These are phyloP conservation scores for Myotis yumanensis DNA, from an alignment of 2,113 vertebrate genomes.

Conservation along the genomic window DNA sequence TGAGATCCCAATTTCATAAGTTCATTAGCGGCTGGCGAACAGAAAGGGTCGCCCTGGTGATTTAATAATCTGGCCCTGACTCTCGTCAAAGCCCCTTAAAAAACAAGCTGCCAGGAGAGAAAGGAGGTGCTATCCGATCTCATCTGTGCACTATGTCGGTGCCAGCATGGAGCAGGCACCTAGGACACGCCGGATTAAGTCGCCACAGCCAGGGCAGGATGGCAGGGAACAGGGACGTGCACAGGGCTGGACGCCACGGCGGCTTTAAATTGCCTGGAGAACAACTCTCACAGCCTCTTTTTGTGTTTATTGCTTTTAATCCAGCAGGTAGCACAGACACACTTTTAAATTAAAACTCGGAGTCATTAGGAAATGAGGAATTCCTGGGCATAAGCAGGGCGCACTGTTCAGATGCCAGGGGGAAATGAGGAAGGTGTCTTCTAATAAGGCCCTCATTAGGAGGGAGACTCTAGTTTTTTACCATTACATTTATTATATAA, in stretches of 20 bases:
- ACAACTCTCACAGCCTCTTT: neutral
- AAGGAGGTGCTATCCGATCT: constrained; percentile 41
- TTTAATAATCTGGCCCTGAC: constrained; percentile 59
- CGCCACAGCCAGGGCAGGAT: neutral
- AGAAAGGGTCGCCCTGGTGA: constrained; percentile 60
- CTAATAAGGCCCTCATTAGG: neutral
- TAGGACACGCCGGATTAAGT: neutral
- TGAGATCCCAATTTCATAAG: constrained; percentile 55
- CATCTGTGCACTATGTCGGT: neutral
- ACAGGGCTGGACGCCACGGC: neutral
- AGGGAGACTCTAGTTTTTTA: neutral
- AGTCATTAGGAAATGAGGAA: neutral
- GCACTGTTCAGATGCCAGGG: neutral
- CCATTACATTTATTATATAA: neutral
- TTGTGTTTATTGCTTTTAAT: neutral
- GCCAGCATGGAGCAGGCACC: constrained; percentile 1
- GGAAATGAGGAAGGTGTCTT: neutral
- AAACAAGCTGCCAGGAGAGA: constrained; percentile 57
- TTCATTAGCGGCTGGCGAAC: constrained; percentile 55
- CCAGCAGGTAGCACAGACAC: neutral
- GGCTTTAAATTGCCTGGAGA: neutral
- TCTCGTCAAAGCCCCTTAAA: constrained; percentile 62
- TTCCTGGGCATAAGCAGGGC: neutral
- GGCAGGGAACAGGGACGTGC: neutral
- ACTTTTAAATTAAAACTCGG: neutral